Evolutionary conservation across 2,888 invertebrate species (phyloP).

Genomic region (Malthinus flaveolus): DNA sequence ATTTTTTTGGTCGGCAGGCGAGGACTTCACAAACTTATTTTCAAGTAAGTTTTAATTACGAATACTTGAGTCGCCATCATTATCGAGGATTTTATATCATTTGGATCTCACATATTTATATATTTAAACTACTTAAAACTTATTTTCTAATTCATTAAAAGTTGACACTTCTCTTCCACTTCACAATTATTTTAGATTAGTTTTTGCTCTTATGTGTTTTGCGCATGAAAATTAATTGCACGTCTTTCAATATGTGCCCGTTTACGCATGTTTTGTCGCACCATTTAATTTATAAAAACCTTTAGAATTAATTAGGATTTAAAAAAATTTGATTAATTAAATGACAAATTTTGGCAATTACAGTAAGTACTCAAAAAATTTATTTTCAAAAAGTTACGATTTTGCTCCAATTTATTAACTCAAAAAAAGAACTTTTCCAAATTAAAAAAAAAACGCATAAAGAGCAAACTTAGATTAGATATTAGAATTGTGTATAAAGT

Average conservation of each 20-base stretch:
- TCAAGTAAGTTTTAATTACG: conserved; percentile 48
- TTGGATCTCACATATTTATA: conserved; percentile 6
- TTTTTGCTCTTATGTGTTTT: conserved; percentile 19
- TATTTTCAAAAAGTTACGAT: too few species aligned
- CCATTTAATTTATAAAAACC: conserved; percentile 2
- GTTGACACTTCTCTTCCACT: conserved; percentile 35
- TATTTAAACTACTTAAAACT: conserved; percentile 10
- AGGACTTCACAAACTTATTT: conserved; percentile 47
- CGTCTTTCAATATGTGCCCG: conserved; percentile 19
- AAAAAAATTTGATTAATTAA: too few species aligned
- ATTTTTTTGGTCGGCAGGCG: conserved; percentile 50
- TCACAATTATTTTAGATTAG: conserved; percentile 31
- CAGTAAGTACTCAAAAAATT: too few species aligned
- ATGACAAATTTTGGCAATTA: too few species aligned
- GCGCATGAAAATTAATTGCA: conserved; percentile 9
- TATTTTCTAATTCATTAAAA: conserved; percentile 18
- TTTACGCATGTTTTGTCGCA: conserved; percentile 11
- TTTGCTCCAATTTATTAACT: too few species aligned
- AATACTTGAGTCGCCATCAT: conserved; percentile 25
- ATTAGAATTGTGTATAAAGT: too few species aligned
- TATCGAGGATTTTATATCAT: conserved; percentile 17
- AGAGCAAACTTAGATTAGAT: too few species aligned
- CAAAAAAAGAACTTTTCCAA: too few species aligned
- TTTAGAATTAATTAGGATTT: background rate
- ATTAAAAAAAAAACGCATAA: too few species aligned